Base-by-base conservation (phyloP, 92 coral and sea anemone genomes). In the Epizoanthus stellaris region DNA sequence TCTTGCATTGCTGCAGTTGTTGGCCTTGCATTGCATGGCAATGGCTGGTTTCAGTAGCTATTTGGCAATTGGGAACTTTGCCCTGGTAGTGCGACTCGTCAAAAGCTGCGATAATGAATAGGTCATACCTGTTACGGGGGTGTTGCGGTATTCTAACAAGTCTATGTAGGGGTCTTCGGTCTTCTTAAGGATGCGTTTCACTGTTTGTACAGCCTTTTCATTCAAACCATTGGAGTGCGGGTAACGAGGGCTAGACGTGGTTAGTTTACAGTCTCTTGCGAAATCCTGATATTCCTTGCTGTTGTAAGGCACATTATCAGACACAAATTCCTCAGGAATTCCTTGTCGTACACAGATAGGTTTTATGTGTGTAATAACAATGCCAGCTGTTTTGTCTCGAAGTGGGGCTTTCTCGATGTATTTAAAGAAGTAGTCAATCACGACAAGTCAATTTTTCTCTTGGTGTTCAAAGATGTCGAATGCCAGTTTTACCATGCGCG, bases 101-200 rank as follows among this genome's bases (percentile, higher is more conserved):
- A 68, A 75, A 21, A 81, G 30, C 72, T 81, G 45, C 1, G 52
- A 66, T 66, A 74, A 45, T 20, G 67, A 66, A 64, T 81, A 43
- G 56, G 77, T 45, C 86, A 81, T 81, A n/a, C 87, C 87, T 16
- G 81, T 84, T 20, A 21, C 64, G 5, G 82, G 82, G 9, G 75
- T 84, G 54, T 84, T 84, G 1, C 74, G 71, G 81, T 84, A 21
- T 21, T 84, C 87, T 60, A 84, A 64, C 39, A 73, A 60, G 52
- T 61, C 64, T 38, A 73, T 36, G 82, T 84, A 72, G 13, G 81
- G 82, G 21, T 73, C 87, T 17, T 59, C 81, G 36, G 87, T 19
- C 16, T 84, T 84, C 73, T 84, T 73, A 2, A 84, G 19, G 62
- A 73, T 73, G 16, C 62, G 43, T 14, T 73, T 58, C 56, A 73